Base-by-base conservation (phyloP, 2,888 invertebrate species). In the Barypeithes pellucidus region DNA sequence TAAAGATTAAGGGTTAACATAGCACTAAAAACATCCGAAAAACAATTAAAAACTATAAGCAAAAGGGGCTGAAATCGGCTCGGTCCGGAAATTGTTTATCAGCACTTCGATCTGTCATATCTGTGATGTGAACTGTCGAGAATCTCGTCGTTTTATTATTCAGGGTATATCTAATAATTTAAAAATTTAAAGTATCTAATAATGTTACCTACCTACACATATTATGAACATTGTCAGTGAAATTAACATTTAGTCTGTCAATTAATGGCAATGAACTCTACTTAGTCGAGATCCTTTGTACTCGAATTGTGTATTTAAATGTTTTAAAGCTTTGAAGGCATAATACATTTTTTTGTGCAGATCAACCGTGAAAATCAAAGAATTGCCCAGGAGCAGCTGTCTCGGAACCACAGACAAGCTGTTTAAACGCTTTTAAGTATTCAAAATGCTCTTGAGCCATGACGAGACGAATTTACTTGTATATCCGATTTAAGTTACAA, bases 331-430 rank as follows among this genome's bases (percentile, higher is more conserved):
- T 18, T 20, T 24, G 20, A 43, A 43, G n/a, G 14, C 20, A 61
- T 14, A 22, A 43, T 59, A 14, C 18, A 24, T 61, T 61, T 61
- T n/a, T 43, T 59, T 36, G 12, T 20, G 43, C 43, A 36, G 41
- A 61, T 61, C 43, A 61, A 61, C 43, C 61, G 43, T 61, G 22
- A 61, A 61, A 61, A 24, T 61, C 61, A 24, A n/a, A 8, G 43
- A 43, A 43, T 41, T 61, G n/a, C 4, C 61, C 61, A 14, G 22
- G 39, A 39, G 43, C 61, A 61, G 61, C 20, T 61, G 61, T 39
- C 43, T 20, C 18, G 43, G 43, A 61, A 24, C 24, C 43, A 43
- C 22, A 61, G 39, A 61, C 61, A 29, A 52, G 52, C 52, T 52
- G 14, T 52, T 61, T 41, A 39, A 59, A 41, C 18, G 39, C 18